These are phyloP conservation scores for Aricia artaxerxes DNA, from an alignment of 2,888 invertebrate genomes.

Conservation along the genomic window DNA sequence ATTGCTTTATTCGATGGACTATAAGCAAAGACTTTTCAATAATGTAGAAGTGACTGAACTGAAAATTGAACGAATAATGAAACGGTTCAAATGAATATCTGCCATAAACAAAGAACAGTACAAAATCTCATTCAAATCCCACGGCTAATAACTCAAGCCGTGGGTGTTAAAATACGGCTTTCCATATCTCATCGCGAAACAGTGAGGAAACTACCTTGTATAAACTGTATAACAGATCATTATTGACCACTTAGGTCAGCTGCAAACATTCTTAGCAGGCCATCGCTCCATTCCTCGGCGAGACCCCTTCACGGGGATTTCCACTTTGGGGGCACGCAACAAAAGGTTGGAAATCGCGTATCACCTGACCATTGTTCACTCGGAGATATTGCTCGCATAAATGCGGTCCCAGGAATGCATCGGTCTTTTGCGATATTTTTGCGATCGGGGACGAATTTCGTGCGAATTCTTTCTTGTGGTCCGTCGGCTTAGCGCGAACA, in stretches of 20 bases:
- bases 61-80: background rate
- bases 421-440: conserved; percentile 73
- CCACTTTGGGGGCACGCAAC: conserved; percentile 45
- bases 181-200: conserved; percentile 53
- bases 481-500: conserved; percentile 12
- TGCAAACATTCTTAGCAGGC: conserved; percentile 76
- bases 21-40: no score
- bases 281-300: conserved; percentile 64
- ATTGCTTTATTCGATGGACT: no score
- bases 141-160: conserved; percentile 11
- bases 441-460: conserved; percentile 60
- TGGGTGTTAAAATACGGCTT: conserved; percentile 37
- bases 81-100: background rate
- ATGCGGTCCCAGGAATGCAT: conserved; percentile 76
- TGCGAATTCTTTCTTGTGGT: conserved; percentile 53
- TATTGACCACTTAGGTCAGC: conserved; percentile 76
- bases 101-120: background rate
- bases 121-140: background rate
- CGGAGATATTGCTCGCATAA: conserved; percentile 63
- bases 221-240: conserved; percentile 73
- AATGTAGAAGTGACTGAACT: no score
- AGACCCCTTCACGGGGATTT: conserved; percentile 49
- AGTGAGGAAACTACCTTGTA: conserved; percentile 62
- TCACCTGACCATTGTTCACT: conserved; percentile 42
- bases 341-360: conserved; percentile 54